A percentile compares a stretch with the other conserved stretches of the same genome.
These are phyloP conservation scores for Lepisosteus osseus DNA, from an alignment of 2,113 vertebrate species.

Conservation along the genomic window DNA sequence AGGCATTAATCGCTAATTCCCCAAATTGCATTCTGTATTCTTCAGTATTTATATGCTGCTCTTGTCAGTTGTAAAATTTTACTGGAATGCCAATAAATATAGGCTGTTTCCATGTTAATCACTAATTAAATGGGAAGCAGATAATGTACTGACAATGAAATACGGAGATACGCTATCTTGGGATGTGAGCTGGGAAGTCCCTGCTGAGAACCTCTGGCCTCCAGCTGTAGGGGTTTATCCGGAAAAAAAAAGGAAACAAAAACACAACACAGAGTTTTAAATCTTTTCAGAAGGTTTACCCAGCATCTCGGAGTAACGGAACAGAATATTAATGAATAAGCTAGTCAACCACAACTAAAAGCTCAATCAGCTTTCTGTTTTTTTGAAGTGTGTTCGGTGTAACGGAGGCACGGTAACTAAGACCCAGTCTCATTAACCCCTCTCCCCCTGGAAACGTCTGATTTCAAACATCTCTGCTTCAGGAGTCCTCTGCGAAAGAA, in stretches of 20 bases:
- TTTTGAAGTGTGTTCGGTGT: neutral
- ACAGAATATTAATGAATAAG: too few species aligned
- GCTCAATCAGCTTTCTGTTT: neutral
- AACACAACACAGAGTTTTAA: too few species aligned
- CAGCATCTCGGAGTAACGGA: too few species aligned
- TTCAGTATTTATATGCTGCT: slow-evolving; percentile 10
- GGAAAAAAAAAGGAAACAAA: too few species aligned
- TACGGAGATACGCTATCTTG: too few species aligned
- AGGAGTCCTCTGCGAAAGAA: neutral
- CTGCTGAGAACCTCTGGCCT: too few species aligned
- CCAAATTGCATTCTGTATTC: neutral
- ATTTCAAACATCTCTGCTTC: neutral
- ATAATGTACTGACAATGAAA: neutral
- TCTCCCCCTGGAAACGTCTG: slow-evolving; percentile 6
- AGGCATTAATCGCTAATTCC: neutral
- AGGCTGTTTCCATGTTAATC: neutral
- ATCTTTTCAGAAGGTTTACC: too few species aligned
- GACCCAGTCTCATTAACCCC: slow-evolving; percentile 21
- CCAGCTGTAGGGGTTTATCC: too few species aligned
- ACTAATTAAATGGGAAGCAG: slow-evolving; percentile 2
- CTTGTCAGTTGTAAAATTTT: neutral
- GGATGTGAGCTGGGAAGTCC: too few species aligned
- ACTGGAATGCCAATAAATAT: neutral
- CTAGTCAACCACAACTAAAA: too few species aligned
- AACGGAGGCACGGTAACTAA: neutral